These are phyloP conservation scores for Morinoia aosen DNA, from an alignment of 2,888 invertebrate genomes.

Conservation along the genomic window DNA sequence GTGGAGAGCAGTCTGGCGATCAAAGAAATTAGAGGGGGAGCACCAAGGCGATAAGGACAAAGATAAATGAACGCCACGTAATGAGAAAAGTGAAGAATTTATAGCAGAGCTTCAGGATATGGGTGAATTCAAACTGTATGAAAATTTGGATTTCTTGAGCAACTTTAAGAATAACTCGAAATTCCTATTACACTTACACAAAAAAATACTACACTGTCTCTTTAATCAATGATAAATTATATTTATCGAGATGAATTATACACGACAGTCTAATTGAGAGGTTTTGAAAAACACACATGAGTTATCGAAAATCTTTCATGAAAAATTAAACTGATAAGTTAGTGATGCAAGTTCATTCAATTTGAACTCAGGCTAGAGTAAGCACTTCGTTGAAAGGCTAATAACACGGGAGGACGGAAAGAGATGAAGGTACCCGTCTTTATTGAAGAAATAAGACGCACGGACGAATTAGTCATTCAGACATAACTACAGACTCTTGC, in stretches of 20 bases:
- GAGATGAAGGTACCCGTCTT: neutral
- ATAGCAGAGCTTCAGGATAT: neutral
- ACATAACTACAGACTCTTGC: neutral
- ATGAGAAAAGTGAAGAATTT: neutral
- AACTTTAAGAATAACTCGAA: neutral
- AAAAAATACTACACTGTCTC: neutral
- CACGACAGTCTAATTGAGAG: neutral
- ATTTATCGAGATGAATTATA: neutral
- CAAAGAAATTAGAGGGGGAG: constrained; percentile 28
- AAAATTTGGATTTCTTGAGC: neutral
- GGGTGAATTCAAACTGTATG: neutral
- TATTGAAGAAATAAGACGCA: neutral
- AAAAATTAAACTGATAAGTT: neutral
- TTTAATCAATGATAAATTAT: neutral
- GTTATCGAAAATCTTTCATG: neutral
- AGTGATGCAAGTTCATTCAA: neutral
- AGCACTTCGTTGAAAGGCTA: neutral
- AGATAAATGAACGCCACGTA: constrained; percentile 22
- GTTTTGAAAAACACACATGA: neutral
- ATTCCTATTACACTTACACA: neutral
- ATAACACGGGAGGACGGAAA: neutral
- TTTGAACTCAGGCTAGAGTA: neutral
- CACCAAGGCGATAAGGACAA: constrained; percentile 39
- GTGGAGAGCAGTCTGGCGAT: constrained; percentile 33
- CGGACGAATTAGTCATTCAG: neutral